phyloP scores from a whole-genome alignment of 2,113 vertebrate species.

The Parus major region DNA sequence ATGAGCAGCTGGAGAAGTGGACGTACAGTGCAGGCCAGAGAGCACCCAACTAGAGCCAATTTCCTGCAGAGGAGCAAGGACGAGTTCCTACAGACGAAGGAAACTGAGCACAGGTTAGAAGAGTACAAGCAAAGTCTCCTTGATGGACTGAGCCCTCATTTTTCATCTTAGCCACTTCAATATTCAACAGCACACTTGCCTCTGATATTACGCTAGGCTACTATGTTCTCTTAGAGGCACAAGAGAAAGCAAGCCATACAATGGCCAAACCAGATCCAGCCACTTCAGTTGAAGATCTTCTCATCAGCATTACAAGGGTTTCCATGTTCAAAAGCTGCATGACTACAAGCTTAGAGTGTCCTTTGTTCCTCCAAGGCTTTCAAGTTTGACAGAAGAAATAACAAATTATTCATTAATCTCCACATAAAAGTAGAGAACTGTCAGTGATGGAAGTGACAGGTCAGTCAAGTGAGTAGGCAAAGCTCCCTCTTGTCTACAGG shows the following conservation, averaged over 20 bases:
- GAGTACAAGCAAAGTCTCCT: background rate
- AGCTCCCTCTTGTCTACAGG: background rate
- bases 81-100: background rate
- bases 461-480: background rate
- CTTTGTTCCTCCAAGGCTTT: background rate
- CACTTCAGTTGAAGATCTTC: background rate
- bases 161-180: background rate
- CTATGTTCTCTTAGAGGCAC: background rate
- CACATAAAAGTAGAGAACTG: background rate
- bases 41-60: rapidly evolving
- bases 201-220: background rate
- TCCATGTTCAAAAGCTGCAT: background rate
- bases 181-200: background rate
- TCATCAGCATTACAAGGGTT: background rate
- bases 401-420: background rate
- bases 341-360: background rate
- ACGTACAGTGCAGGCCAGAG: background rate
- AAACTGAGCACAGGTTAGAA: rapidly evolving
- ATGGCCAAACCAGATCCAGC: background rate
- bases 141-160: background rate
- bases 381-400: background rate
- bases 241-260: background rate
- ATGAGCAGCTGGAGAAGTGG: background rate
- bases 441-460: background rate
- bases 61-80: background rate